Conservation (phyloP, 2,113 vertebrate species). For the Lathamus discolor region DNA sequence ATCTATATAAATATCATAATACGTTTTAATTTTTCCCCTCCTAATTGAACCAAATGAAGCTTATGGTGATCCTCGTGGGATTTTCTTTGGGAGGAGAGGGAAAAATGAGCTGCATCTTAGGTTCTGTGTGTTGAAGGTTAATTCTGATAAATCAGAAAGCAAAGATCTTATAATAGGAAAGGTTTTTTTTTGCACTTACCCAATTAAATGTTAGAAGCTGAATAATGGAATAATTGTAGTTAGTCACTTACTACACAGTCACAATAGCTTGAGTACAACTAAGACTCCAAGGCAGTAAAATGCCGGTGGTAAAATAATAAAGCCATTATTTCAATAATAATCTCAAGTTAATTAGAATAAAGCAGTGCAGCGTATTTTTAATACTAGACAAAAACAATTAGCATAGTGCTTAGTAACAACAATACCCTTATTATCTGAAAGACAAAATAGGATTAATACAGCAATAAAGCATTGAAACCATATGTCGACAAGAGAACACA, state of each 20-base stretch:
- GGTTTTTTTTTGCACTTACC: neutral
- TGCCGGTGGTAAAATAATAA: constrained; percentile 62
- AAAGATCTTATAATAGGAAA: constrained; percentile 35
- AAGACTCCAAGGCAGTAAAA: constrained; percentile 51
- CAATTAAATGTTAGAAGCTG: constrained; percentile 60
- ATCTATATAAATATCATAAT: neutral
- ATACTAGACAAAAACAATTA: constrained; percentile 65
- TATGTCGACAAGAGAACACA: constrained; percentile 13
- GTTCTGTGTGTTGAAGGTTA: constrained; percentile 13
- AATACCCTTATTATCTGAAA: constrained; percentile 57
- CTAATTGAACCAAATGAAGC: neutral
- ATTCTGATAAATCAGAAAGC: constrained; percentile 59
- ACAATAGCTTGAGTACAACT: constrained; percentile 56
- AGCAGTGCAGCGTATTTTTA: constrained; percentile 41
- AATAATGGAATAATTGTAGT: constrained; percentile 63
- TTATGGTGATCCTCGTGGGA: neutral
- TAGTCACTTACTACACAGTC: constrained; percentile 63
- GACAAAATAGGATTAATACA: constrained; percentile 59
- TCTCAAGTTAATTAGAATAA: constrained; percentile 66
- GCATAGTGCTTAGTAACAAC: constrained; percentile 48
- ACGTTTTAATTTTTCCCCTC: neutral
- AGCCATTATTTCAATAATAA: constrained; percentile 67
- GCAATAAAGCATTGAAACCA: neutral
- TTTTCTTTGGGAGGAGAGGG: neutral
- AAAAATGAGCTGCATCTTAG: neutral